These are phyloP conservation scores for Xiphorhynchus erythropygius DNA, from an alignment of 2,797 vertebrate species.

Conservation along the genomic window DNA sequence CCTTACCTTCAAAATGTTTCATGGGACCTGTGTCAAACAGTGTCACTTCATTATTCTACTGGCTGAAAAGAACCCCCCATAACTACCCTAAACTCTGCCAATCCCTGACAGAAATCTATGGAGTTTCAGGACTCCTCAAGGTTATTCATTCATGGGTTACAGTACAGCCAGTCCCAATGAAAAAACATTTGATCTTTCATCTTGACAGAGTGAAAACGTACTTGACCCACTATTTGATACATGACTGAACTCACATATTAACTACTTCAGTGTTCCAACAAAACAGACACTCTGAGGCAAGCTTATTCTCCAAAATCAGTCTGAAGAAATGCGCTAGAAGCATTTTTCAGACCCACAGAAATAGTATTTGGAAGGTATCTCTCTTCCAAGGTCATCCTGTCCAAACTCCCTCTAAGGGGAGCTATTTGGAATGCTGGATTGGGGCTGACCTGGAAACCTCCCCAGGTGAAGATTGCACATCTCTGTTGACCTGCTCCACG, in stretches of 20 bases:
- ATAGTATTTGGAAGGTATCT: neutral
- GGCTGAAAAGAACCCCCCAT: neutral
- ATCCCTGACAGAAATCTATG: neutral
- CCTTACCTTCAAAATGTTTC: neutral
- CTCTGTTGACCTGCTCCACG: neutral
- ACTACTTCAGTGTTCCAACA: neutral
- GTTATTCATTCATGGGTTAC: neutral
- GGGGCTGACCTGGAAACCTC: neutral
- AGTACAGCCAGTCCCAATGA: neutral
- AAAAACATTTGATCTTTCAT: neutral
- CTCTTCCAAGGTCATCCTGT: neutral
- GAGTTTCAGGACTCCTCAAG: neutral
- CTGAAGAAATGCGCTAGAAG: neutral
- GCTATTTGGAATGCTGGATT: neutral
- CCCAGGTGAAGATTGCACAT: fast-evolving
- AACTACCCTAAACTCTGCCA: neutral
- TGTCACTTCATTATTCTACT: neutral
- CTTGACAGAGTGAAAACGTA: neutral
- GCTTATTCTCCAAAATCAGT: neutral
- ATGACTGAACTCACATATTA: neutral
- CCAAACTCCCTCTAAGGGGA: neutral
- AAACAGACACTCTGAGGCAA: neutral
- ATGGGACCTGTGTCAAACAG: neutral
- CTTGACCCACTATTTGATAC: neutral
- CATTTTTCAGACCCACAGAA: neutral